A percentile compares a stretch with the other conserved stretches of the same genome.
Conservation (phyloP, 2,113 vertebrate species). For the Canis aureus region DNA sequence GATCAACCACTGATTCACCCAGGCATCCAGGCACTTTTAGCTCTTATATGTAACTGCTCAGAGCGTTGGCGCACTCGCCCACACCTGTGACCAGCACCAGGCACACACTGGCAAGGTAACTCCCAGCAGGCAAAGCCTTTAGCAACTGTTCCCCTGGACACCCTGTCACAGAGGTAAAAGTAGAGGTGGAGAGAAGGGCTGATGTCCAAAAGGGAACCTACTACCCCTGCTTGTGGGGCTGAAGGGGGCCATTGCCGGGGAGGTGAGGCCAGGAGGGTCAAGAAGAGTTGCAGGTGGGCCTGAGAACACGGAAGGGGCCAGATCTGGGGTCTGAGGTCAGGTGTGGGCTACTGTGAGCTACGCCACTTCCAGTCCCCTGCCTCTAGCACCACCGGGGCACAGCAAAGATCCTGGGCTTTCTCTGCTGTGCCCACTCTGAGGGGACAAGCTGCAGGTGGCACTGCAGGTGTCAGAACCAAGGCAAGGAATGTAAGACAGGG, state of each 20-base stretch:
- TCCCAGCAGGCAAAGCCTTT: background rate
- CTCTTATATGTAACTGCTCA: background rate
- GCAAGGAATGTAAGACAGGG: background rate
- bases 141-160: too few relatives aligned
- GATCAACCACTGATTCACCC: too few relatives aligned
- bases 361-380: background rate
- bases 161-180: background rate
- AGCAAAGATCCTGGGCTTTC: background rate
- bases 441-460: background rate
- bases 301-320: too few relatives aligned
- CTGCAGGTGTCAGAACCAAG: background rate
- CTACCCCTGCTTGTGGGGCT: background rate
- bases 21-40: too few relatives aligned
- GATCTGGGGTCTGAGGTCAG: background rate
- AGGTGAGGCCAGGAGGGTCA: background rate
- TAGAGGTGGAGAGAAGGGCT: background rate
- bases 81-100: background rate
- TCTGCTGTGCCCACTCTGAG: background rate
- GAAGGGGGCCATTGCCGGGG: background rate
- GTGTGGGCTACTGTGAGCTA: background rate
- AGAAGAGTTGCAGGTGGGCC: background rate
- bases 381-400: background rate
- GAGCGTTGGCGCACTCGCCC: rapidly evolving
- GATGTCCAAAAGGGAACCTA: background rate
- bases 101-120: background rate